Conservation (phyloP, 2,113 vertebrate species). For the Diglossa brunneiventris region DNA sequence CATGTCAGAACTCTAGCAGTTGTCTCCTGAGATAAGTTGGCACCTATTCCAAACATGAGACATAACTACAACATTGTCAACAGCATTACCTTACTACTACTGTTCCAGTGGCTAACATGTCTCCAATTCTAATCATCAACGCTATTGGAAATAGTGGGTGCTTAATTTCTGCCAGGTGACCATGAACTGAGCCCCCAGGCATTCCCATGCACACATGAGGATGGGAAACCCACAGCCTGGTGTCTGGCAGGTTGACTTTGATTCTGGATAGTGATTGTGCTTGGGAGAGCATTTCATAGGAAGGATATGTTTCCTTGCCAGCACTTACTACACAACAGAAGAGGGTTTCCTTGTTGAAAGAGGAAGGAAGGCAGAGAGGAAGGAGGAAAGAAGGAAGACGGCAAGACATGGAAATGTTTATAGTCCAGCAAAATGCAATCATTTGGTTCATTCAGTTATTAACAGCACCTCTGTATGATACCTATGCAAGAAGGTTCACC, state of each 20-base stretch:
- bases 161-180: not conserved
- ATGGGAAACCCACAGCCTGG: not conserved
- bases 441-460: not conserved
- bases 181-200: not conserved
- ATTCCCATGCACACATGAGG: not conserved
- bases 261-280: not conserved
- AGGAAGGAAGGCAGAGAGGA: not conserved
- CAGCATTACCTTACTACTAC: not conserved
- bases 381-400: not conserved
- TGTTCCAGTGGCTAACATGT: not conserved
- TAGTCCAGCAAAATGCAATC: not conserved
- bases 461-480: not conserved
- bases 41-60: not conserved
- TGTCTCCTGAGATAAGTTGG: not conserved
- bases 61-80: not conserved
- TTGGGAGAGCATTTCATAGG: not conserved
- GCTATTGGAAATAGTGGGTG: not conserved
- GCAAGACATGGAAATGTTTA: not conserved
- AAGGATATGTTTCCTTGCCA: not conserved
- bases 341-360: not conserved
- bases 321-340: not conserved
- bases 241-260: not conserved
- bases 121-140: not conserved
- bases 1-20: not conserved
- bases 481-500: not conserved